Percentiles rank a stretch among this genome's conserved stretches.
phyloP scores from a whole-genome alignment of 2,797 vertebrate species.

The Hozukius guyotensis region DNA sequence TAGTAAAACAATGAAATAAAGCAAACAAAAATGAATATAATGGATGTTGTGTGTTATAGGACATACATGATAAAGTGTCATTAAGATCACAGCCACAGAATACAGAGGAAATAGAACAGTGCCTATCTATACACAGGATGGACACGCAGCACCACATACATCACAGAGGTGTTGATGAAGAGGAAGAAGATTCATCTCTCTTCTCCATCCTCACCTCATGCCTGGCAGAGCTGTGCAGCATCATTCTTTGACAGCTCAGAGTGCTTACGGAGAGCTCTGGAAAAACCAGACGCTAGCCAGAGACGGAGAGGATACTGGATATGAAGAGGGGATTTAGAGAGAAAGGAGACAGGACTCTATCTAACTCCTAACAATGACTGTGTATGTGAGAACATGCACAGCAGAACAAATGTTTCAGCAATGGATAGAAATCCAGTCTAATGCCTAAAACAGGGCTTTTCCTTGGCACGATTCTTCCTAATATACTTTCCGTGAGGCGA shows the following conservation, averaged over 20 bases:
- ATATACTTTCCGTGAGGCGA: neutral
- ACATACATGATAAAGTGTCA: neutral
- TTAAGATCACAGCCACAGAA: neutral
- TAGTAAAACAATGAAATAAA: neutral
- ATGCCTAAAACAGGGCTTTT: neutral
- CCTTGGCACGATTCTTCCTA: neutral
- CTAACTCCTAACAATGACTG: neutral
- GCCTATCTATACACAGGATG: neutral
- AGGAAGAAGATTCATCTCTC: slow-evolving; percentile 43
- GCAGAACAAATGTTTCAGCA: neutral
- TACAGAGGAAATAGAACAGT: neutral
- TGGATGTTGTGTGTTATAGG: neutral
- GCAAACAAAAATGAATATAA: neutral
- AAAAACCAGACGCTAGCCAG: slow-evolving; percentile 37
- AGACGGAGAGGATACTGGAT: slow-evolving; percentile 41
- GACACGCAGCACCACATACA: neutral
- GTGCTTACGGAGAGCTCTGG: slow-evolving; percentile 36
- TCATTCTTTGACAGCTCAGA: slow-evolving; percentile 42
- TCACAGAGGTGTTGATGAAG: slow-evolving; percentile 37
- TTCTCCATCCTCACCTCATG: slow-evolving; percentile 9
- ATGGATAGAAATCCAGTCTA: neutral
- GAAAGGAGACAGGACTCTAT: slow-evolving; percentile 11
- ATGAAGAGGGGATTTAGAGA: slow-evolving; percentile 32
- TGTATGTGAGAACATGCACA: neutral
- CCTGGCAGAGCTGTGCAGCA: slow-evolving; percentile 43